Evolutionary conservation across 2,113 vertebrate genomes (phyloP), one percentile per base, ranked within the genome.

Genomic region (Telmatochromis brachygnathus): DNA sequence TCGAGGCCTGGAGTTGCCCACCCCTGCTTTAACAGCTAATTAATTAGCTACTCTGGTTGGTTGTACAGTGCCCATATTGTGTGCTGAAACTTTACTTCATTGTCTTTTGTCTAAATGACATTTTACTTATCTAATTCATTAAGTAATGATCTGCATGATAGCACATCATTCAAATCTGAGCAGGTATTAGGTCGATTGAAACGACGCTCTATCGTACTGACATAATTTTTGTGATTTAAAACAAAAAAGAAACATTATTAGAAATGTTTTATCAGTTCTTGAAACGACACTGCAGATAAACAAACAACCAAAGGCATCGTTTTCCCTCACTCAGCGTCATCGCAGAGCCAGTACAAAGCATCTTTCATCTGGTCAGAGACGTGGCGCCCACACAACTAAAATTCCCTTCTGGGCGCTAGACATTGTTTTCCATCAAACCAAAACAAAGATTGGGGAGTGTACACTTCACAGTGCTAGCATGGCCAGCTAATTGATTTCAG

Each of bases 401-500:
- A 70, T 81, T 90, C 90, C 85, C 58, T 84, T 81, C 89, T 88
- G 83, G 84, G 58, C 65, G 79, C 87, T 81, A 77, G 77, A 91
- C 83, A 23, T 88, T 92, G 91, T 94, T 94, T 94, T 93, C 90
- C 84, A 87, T 84, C 87, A 86, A 90, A 93, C 91, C 84, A 87
- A 94, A 93, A 91, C 91, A 94, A 90, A 92, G 91, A 90, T 47
- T 33, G 86, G 89, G 90, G 92, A 83, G 92, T 87, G 91, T 88
- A 91, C 89, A 83, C 89, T 94, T 93, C 92, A 93, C 39, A 84
- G 88, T 84, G 85, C 92, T 56, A 92, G 93, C 93, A 91, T 82
- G 88, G 85, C 85, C 82, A 26, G 90, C 88, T 94, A 94, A 96
- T 94, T 96, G 96, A 96, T 95, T 96, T 95, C 92, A 93, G 93